A percentile compares a stretch with the other conserved stretches of the same genome.
These are phyloP conservation scores for Pseudonaja textilis DNA, from an alignment of 2,113 vertebrate genomes.

Conservation along the genomic window DNA sequence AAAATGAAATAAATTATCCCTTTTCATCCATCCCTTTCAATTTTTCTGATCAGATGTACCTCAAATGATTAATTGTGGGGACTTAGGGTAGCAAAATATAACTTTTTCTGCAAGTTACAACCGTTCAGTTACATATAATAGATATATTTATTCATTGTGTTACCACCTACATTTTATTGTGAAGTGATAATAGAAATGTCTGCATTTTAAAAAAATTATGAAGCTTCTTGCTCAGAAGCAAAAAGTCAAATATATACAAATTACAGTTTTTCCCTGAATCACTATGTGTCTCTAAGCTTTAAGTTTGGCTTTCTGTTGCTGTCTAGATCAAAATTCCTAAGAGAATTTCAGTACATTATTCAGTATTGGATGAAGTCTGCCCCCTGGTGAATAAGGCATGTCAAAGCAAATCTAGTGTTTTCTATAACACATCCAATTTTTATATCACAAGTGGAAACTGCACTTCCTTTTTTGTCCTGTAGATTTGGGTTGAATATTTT, in stretches of 20 bases:
- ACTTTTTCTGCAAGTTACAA: not conserved
- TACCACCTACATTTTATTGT: not conserved
- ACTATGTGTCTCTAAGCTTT: not conserved
- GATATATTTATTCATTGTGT: not conserved
- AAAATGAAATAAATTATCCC: not conserved
- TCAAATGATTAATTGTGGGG: not conserved
- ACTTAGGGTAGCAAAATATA: not conserved
- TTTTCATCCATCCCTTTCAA: not conserved
- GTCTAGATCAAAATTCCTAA: not conserved
- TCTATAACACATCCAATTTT: not conserved
- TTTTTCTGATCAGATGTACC: not conserved
- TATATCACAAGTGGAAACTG: not conserved
- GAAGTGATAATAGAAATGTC: not conserved
- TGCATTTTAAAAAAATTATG: not conserved
- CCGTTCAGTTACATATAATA: not conserved
- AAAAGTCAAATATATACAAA: not conserved
- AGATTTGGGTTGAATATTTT: not conserved
- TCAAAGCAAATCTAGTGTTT: not conserved
- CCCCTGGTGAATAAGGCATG: conserved; percentile 52
- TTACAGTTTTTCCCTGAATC: not conserved
- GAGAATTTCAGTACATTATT: not conserved
- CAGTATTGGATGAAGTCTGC: conserved; percentile 37
- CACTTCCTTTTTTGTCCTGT: not conserved
- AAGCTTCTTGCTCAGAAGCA: not conserved
- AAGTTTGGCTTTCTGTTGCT: not conserved